Base-by-base conservation (phyloP, 2,888 invertebrate species). In the Tetramorium bicarinatum region DNA sequence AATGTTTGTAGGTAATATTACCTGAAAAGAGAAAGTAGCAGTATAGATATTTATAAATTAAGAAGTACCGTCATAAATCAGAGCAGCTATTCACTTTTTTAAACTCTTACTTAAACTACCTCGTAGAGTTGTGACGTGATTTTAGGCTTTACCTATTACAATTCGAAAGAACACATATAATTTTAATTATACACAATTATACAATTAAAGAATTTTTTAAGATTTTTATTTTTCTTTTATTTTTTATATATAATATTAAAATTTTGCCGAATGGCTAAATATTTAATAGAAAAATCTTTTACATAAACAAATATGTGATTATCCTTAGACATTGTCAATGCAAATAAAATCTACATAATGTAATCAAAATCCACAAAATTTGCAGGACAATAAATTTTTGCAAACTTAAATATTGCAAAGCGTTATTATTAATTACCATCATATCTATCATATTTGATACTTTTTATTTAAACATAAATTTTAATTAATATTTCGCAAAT, bases 391-490 rank as follows among this genome's bases (percentile, higher is more conserved):
- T 66, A 38, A 21, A 38, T 41, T 64, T 67, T 67, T 67, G 18
- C 47, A 44, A 66, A 66, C 29, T 0, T 25, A 25, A 56, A 56
- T 66, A 47, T 66, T 47, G 56, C 56, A 34, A 69, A 69, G n/a
- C 18, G 8, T 56, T 38, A 18, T 56, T 38, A 54, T 38, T 54
- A 18, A 41, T 34, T 18, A 54, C 21, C n/a, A n/a, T 52, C 29
- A 52, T 54, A 38, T 61, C 15, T 15, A n/a, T 52, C 29, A 52
- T 54, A 38, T 61, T 61, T 72, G 7, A 29, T 18, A 59, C 18
- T 21, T 41, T 34, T 18, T 41, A 41, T 72, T 56, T 38, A 61
- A 34, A 52, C 25, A 2, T 41, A 56, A 25, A 56, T 2, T 18
- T 25, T 18, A 54, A 75, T 59, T 15, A 3, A 62, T 61, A 62